Conservation (phyloP, 2,888 invertebrate species). For the Volucella zonaria region DNA sequence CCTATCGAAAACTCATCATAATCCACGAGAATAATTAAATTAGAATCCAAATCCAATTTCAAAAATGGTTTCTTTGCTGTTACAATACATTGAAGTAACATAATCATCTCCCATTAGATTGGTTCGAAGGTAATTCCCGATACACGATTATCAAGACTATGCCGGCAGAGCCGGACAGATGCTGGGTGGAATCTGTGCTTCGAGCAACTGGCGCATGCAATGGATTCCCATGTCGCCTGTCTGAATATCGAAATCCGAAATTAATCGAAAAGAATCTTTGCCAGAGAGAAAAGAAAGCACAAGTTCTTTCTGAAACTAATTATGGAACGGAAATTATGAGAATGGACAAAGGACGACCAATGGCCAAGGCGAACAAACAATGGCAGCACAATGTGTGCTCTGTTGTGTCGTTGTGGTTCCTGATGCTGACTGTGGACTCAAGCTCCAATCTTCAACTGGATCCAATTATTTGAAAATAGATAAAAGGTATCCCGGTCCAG, state of each 20-base stretch:
- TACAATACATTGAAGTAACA: constrained; percentile 5
- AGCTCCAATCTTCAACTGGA: constrained; percentile 50
- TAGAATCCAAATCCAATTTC: constrained; percentile 42
- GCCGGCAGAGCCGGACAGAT: background rate
- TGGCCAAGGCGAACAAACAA: constrained; percentile 15
- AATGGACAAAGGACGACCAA: constrained; percentile 44
- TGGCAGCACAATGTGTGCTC: constrained; percentile 27
- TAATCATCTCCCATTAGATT: constrained; percentile 48
- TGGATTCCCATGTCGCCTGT: constrained; percentile 31
- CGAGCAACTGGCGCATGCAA: background rate
- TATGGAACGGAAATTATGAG: constrained; percentile 73
- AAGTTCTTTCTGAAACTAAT: constrained; percentile 66
- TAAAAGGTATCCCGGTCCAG: constrained; percentile 8
- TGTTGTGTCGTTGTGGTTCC: background rate
- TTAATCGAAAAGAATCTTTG: constrained; percentile 57
- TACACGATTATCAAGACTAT: background rate
- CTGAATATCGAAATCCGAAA: constrained; percentile 43
- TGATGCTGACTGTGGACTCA: constrained; percentile 36
- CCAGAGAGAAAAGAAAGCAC: constrained; percentile 37
- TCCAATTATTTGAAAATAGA: constrained; percentile 60
- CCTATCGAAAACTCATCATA: constrained; percentile 6
- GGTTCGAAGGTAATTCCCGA: constrained; percentile 18
- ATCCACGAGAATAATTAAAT: constrained; percentile 36
- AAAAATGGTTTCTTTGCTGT: constrained; percentile 28
- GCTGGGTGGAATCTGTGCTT: background rate